A percentile compares a stretch with the other conserved stretches of the same genome.
Conservation (phyloP, 2,888 invertebrate genomes). For the Polydrusus tereticollis region DNA sequence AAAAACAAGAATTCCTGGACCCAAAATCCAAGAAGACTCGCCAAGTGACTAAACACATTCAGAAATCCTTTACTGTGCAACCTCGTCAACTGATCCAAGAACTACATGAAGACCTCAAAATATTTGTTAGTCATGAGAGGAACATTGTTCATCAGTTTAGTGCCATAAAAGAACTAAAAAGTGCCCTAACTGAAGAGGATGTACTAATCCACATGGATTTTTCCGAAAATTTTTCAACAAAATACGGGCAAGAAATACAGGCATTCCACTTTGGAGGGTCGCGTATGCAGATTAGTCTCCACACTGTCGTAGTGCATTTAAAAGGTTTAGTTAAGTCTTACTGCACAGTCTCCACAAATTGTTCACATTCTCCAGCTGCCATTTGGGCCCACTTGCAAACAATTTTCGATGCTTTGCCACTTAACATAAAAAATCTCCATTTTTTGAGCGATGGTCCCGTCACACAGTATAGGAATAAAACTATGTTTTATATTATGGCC, state of each 20-base stretch:
- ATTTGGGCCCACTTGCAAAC: conserved; percentile 39
- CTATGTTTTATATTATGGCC: conserved; percentile 47
- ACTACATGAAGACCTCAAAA: background rate
- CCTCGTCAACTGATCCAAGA: background rate
- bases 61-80: no score
- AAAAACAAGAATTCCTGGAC: no score
- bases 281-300: background rate
- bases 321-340: background rate
- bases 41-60: no score
- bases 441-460: conserved; percentile 61
- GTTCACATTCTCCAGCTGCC: background rate
- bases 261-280: background rate
- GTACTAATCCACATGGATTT: background rate
- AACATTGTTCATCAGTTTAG: background rate
- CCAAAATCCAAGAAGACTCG: no score
- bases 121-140: background rate
- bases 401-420: conserved; percentile 50
- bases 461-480: conserved; percentile 55
- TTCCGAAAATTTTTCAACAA: background rate
- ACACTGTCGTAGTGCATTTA: background rate
- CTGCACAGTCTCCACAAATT: background rate
- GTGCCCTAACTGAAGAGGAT: background rate
- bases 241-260: background rate
- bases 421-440: conserved; percentile 54
- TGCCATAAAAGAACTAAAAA: background rate